phyloP scores from a whole-genome alignment of 2,797 vertebrate genomes.

The Epinephelus awoara region DNA sequence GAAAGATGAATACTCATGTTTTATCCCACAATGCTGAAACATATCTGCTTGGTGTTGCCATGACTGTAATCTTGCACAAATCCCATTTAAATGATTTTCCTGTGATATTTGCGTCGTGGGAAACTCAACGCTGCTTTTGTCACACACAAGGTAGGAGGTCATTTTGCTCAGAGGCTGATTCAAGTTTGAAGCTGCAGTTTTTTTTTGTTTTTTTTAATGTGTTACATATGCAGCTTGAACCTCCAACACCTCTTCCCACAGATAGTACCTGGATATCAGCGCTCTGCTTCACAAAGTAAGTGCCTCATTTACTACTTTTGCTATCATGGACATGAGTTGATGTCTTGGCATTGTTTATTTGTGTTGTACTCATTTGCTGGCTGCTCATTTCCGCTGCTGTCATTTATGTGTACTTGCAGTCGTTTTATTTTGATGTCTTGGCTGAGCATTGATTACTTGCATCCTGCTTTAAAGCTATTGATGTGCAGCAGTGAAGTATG shows the following conservation, averaged over 20 bases:
- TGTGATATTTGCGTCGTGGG: not conserved
- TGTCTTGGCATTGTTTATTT: not conserved
- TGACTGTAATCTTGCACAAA: not conserved
- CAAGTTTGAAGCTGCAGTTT: not conserved
- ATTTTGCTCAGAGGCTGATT: not conserved
- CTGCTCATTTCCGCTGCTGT: not conserved
- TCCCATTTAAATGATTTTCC: not conserved
- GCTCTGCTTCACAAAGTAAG: not conserved
- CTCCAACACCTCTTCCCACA: too few relatives aligned
- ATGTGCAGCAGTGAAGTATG: not conserved
- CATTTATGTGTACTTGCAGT: not conserved
- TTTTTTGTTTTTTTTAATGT: too few relatives aligned
- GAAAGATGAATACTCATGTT: slow-evolving; percentile 1
- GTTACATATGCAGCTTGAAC: too few relatives aligned
- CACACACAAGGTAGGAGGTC: not conserved
- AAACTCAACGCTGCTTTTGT: not conserved
- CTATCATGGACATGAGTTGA: not conserved
- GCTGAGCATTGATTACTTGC: not conserved
- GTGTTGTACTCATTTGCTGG: not conserved
- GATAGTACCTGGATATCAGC: not conserved
- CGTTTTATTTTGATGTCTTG: not conserved
- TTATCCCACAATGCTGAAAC: not conserved
- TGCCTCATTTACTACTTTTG: not conserved
- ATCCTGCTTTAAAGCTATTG: not conserved
- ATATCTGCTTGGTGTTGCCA: not conserved